Conservation (phyloP, 2,797 vertebrate genomes). For the Myoxocephalus aenaeus region DNA sequence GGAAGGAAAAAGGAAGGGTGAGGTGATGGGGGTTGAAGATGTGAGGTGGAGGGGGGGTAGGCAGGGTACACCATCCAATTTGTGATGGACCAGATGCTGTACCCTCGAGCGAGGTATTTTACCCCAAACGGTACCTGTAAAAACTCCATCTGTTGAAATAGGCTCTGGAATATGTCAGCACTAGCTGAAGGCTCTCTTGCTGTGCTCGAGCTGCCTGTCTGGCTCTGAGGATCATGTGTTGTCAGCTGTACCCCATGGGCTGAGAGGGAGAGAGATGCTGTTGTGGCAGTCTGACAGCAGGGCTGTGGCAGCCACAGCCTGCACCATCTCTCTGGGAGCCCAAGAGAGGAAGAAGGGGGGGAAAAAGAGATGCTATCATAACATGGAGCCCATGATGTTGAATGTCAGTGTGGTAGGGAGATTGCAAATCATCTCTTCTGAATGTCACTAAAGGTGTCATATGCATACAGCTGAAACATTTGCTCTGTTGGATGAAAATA, state of each 20-base stretch:
- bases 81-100: slow-evolving; percentile 83
- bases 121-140: slow-evolving; percentile 83
- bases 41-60: slow-evolving; percentile 25
- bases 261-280: slow-evolving; percentile 64
- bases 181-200: slow-evolving; percentile 81
- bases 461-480: slow-evolving; percentile 59
- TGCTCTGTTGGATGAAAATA: slow-evolving; percentile 46
- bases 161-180: slow-evolving; percentile 76
- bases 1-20: slow-evolving; percentile 32
- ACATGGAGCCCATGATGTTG: slow-evolving; percentile 53
- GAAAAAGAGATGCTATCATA: slow-evolving; percentile 41
- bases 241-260: slow-evolving; percentile 75
- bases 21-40: slow-evolving; percentile 54
- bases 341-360: slow-evolving; percentile 33
- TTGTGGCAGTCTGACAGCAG: slow-evolving; percentile 74
- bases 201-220: slow-evolving; percentile 72
- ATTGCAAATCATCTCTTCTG: slow-evolving; percentile 58
- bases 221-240: slow-evolving; percentile 74
- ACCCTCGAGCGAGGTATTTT: slow-evolving; percentile 83
- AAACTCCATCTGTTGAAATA: slow-evolving; percentile 85
- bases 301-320: slow-evolving; percentile 66
- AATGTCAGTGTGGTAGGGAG: slow-evolving; percentile 65
- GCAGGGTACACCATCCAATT: slow-evolving; percentile 74
- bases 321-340: slow-evolving; percentile 51
- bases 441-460: slow-evolving; percentile 68